phyloP scores from a whole-genome alignment of 2,113 vertebrate species.

The Parus major region DNA sequence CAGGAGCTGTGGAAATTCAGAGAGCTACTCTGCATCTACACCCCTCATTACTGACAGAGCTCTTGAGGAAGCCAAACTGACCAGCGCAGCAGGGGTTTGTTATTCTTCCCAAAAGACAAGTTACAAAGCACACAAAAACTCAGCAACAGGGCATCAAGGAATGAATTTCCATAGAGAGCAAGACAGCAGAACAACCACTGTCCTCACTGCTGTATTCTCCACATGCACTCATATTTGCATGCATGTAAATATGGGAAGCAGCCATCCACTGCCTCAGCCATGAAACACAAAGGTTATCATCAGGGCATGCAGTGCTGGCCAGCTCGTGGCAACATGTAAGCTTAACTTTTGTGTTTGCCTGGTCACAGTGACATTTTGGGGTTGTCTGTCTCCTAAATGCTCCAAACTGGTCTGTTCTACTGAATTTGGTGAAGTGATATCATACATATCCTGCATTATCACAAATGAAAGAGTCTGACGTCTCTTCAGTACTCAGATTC shows the following conservation, averaged over 20 bases:
- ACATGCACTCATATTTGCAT: neutral
- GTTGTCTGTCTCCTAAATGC: neutral
- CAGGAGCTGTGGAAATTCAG: neutral
- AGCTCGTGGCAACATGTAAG: neutral
- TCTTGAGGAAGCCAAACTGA: neutral
- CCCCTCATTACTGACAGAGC: neutral
- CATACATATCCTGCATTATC: neutral
- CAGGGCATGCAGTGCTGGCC: constrained; percentile 5
- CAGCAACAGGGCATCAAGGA: neutral
- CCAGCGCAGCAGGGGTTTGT: neutral
- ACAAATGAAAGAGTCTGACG: neutral
- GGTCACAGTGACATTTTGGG: neutral
- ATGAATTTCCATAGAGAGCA: neutral
- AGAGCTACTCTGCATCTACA: neutral
- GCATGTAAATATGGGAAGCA: neutral
- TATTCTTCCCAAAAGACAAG: neutral
- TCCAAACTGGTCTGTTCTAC: neutral
- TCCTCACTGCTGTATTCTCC: neutral
- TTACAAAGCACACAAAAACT: neutral
- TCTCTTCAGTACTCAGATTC: neutral
- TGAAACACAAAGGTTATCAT: neutral
- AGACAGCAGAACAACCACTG: neutral
- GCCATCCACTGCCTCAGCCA: neutral
- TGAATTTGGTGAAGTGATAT: neutral
- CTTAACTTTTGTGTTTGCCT: neutral